These are phyloP conservation scores for Larimichthys polyactis DNA, from an alignment of 2,113 vertebrate species.

Conservation along the genomic window DNA sequence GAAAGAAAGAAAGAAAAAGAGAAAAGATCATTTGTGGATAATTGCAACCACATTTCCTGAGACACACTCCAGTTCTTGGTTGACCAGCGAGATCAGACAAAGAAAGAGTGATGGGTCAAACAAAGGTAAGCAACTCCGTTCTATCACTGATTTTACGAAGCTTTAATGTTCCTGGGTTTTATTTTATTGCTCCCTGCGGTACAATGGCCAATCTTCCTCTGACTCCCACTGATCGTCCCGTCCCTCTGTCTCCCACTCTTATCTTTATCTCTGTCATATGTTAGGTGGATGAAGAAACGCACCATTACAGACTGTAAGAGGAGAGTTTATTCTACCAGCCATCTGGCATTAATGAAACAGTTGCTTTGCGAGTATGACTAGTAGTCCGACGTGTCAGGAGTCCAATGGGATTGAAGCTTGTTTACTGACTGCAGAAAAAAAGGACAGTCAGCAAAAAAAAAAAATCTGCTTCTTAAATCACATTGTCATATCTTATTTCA, in stretches of 20 bases:
- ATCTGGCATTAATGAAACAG: slow-evolving; percentile 53
- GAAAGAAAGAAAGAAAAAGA: slow-evolving; percentile 39
- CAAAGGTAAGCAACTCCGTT: slow-evolving; percentile 23
- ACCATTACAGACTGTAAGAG: slow-evolving; percentile 17
- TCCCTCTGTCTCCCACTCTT: slow-evolving; percentile 1
- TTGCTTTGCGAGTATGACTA: slow-evolving; percentile 15
- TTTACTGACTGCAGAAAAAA: slow-evolving; percentile 36
- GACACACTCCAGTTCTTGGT: slow-evolving; percentile 37
- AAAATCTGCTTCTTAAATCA: slow-evolving; percentile 13
- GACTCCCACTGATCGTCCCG: slow-evolving; percentile 8
- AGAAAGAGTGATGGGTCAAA: slow-evolving; percentile 29
- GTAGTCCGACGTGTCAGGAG: slow-evolving; percentile 28
- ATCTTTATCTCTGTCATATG: slow-evolving; percentile 19
- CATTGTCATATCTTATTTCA: slow-evolving; percentile 21
- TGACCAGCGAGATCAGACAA: slow-evolving; percentile 27
- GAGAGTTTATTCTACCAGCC: neutral
- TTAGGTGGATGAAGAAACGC: slow-evolving; percentile 27
- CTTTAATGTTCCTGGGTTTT: slow-evolving; percentile 16
- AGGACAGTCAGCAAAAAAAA: slow-evolving; percentile 16
- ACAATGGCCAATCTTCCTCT: neutral
- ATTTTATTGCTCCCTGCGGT: slow-evolving; percentile 13
- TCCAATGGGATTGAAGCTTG: slow-evolving; percentile 16
- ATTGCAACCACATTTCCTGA: slow-evolving; percentile 75
- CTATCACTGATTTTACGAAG: slow-evolving; percentile 8
- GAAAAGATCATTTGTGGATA: slow-evolving; percentile 67